Conservation (phyloP, 2,797 vertebrate species). For the Craterocephalus amniculus region DNA sequence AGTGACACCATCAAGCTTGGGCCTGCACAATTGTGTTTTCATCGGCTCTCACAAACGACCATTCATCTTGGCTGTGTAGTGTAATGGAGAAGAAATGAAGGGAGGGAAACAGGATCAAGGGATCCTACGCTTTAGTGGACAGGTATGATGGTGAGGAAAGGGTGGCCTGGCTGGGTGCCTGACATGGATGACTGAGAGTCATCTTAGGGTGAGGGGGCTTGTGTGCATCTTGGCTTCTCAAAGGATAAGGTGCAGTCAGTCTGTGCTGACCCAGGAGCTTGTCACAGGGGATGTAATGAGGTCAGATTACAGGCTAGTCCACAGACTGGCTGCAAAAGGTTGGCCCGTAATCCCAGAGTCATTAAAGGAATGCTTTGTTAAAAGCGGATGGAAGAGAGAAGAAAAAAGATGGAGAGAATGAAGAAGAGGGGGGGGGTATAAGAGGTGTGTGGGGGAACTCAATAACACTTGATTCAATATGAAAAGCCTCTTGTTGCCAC, state of each 20-base stretch:
- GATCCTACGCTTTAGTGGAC: constrained; percentile 69
- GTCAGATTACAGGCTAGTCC: constrained; percentile 86
- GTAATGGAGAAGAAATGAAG: constrained; percentile 63
- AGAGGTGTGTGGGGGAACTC: constrained; percentile 82
- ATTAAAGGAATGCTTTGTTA: constrained; percentile 87
- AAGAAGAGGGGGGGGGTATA: constrained; percentile 68
- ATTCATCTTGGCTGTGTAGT: constrained; percentile 61
- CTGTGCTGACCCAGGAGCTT: constrained; percentile 77
- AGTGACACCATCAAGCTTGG: constrained; percentile 63
- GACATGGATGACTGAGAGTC: constrained; percentile 65
- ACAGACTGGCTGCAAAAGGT: constrained; percentile 82
- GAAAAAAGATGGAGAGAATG: constrained; percentile 66
- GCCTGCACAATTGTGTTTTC: constrained; percentile 68
- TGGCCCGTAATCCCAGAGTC: constrained; percentile 82
- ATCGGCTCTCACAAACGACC: constrained; percentile 60
- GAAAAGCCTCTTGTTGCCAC: constrained; percentile 86
- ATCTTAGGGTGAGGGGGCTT: constrained; percentile 57
- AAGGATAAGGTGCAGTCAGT: constrained; percentile 78
- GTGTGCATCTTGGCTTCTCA: constrained; percentile 65
- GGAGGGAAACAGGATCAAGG: constrained; percentile 68
- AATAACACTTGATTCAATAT: constrained; percentile 88
- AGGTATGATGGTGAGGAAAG: constrained; percentile 70
- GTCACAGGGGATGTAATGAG: constrained; percentile 86
- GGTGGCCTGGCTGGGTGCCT: constrained; percentile 61
- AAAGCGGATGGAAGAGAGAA: constrained; percentile 73